phyloP scores from a whole-genome alignment of 2,797 vertebrate genomes.

The Gymnopithys bicolor region DNA sequence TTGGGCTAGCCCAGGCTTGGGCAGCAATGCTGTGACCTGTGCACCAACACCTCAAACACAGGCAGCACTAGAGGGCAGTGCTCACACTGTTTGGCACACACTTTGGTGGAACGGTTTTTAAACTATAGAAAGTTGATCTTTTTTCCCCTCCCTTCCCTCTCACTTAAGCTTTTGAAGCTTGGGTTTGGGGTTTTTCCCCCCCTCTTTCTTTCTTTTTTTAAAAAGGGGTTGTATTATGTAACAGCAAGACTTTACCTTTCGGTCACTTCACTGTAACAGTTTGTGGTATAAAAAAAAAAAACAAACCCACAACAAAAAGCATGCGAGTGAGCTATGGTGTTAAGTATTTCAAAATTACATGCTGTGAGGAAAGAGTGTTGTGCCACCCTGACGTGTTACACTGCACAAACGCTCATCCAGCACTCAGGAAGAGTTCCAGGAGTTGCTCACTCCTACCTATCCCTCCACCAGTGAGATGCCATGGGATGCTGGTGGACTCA shows the following conservation, averaged over 20 bases:
- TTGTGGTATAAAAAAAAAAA: not conserved
- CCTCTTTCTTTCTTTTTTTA: not conserved
- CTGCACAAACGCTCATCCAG: not conserved
- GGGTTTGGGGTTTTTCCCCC: too few species aligned
- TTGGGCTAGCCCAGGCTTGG: fast-evolving
- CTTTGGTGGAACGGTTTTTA: fast-evolving
- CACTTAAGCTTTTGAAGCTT: not conserved
- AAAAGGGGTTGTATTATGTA: not conserved
- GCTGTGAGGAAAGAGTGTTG: not conserved
- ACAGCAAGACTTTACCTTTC: not conserved
- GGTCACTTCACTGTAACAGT: not conserved
- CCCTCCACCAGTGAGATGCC: fast-evolving
- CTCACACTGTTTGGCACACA: not conserved
- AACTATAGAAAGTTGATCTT: not conserved
- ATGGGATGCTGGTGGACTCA: not conserved
- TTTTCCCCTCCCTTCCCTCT: fast-evolving
- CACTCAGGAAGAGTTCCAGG: not conserved
- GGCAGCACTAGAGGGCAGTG: conserved; percentile 52
- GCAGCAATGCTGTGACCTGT: fast-evolving
- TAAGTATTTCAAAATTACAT: not conserved
- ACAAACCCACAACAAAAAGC: not conserved
- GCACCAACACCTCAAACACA: not conserved
- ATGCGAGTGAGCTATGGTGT: not conserved
- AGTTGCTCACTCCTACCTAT: not conserved
- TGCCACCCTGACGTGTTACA: not conserved